Evolutionary conservation across 2,113 vertebrate species (phyloP).

Genomic region (Aegotheles bennettii): DNA sequence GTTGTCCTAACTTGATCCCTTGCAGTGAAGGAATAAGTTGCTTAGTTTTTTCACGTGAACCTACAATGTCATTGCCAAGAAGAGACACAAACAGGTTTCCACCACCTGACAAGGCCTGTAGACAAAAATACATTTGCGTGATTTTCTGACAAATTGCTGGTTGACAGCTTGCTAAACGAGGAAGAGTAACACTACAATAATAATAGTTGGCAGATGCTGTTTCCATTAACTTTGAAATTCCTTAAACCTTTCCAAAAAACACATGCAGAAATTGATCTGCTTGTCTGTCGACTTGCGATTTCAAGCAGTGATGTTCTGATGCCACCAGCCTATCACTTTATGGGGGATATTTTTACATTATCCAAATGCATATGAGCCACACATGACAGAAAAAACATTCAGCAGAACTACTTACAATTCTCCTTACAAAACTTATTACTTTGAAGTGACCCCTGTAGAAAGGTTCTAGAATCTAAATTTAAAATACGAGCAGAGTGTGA

Average conservation of each 20-base stretch:
- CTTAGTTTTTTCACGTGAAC: background rate
- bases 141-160: conserved; percentile 35
- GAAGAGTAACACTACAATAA: conserved; percentile 20
- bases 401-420: background rate
- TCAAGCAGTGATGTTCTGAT: background rate
- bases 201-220: conserved; percentile 61
- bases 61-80: background rate
- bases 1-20: background rate
- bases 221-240: conserved; percentile 15
- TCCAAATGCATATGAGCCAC: background rate
- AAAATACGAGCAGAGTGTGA: background rate
- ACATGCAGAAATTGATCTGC: background rate
- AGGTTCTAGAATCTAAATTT: background rate
- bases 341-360: background rate
- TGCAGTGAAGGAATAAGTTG: background rate
- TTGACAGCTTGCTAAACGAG: conserved; percentile 57
- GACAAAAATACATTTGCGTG: background rate
- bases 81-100: background rate
- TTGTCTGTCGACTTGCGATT: background rate
- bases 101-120: background rate
- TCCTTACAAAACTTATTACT: background rate
- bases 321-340: background rate
- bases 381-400: background rate
- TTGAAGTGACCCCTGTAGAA: background rate
- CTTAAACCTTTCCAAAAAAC: background rate